Evolutionary conservation across 1,140 invertebrate genomes (phyloP), one percentile per base, ranked within the genome.

Genomic region (Caenorhabditis remanei): DNA sequence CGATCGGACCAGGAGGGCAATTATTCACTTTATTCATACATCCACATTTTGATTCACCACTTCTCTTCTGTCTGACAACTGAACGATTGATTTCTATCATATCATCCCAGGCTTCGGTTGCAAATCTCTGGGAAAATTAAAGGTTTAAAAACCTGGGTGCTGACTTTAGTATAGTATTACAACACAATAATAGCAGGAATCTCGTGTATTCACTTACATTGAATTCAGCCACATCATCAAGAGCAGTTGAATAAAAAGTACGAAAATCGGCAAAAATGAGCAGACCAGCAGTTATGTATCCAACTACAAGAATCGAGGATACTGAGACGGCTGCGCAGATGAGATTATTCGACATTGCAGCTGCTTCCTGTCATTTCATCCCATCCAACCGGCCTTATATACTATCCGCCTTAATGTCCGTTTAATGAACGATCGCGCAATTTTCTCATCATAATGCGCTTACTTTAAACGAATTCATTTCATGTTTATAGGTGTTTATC

Each of bases 381-480:
- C 6, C n/a, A 46, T 79, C 46, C 71, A 50, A 50, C 40, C 71
- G 46, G 71, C 71, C 71, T 79, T 79, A 79, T 79, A 46, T 79
- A 79, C 46, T 50, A 40, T 50, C 46, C 24, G 2, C 9, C 46
- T 53, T 79, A 79, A 79, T n/a, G 71, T 24, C 46, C n/a, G n/a
- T 79, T 79, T 79, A 79, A 79, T 46, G 71, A 79, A n/a, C 71
- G 71, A 50, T 79, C 71, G 71, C 71, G 71, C 46, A 79, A 79
- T 79, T 79, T 79, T 79, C 71, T 79, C 71, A 79, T 79, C 71
- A 50, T 79, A 43, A 50, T 79, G 46, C 40, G 21, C 46, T 21
- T 53, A 79, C 71, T 79, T 79, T 53, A 48, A 79, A 79, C n/a
- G 46, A 79, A 79, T 79, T 79, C 71, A 79, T 79, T 71, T 79